Evolutionary conservation across 2,113 vertebrate genomes (phyloP).

Genomic region (Ciconia boyciana): DNA sequence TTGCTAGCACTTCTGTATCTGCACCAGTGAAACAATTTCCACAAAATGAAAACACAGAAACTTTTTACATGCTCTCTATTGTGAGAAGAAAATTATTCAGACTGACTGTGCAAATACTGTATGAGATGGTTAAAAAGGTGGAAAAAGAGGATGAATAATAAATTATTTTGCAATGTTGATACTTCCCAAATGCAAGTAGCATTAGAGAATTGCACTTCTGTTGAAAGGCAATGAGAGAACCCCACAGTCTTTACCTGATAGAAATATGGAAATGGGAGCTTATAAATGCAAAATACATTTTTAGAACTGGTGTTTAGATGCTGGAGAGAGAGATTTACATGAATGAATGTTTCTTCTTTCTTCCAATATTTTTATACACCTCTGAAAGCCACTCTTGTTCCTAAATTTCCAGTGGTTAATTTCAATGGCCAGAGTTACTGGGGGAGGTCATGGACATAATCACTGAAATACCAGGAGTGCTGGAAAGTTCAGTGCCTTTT

Average conservation of each 20-base stretch:
- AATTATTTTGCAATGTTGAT: not conserved
- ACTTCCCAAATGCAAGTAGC: not conserved
- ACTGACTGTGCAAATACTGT: conserved; percentile 6
- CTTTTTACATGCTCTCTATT: not conserved
- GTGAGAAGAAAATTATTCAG: conserved; percentile 52
- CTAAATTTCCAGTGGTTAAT: not conserved
- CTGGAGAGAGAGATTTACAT: not conserved
- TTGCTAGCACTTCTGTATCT: not conserved
- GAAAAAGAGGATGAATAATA: not conserved
- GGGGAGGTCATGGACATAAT: not conserved
- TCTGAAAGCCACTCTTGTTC: not conserved
- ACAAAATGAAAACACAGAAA: conserved; percentile 2
- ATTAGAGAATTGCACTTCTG: not conserved
- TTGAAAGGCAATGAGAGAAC: not conserved
- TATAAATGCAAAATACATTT: not conserved
- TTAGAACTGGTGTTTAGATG: not conserved
- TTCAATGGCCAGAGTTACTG: not conserved
- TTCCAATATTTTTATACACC: not conserved
- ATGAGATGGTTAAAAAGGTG: not conserved
- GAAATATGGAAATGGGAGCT: not conserved
- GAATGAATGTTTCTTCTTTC: not conserved
- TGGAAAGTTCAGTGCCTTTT: not conserved
- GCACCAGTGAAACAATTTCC: not conserved
- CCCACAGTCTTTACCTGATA: not conserved
- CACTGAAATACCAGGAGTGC: not conserved